Conservation (phyloP, 2,797 vertebrate genomes). For the Chloroceryle inda region DNA sequence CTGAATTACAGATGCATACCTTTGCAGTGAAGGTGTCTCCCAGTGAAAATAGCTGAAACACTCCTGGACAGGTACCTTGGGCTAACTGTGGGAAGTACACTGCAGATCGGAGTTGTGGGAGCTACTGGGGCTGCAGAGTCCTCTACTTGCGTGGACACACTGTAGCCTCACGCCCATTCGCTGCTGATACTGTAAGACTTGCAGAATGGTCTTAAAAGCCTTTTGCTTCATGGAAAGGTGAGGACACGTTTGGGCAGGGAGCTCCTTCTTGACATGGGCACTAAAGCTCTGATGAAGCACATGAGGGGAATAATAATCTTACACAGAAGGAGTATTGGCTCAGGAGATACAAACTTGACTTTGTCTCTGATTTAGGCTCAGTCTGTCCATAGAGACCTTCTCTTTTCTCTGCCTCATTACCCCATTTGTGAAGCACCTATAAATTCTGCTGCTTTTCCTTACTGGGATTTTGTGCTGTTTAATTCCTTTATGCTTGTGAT, state of each 20-base stretch:
- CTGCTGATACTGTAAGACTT: accelerated
- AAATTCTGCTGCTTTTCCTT: slow-evolving; percentile 14
- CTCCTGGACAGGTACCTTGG: accelerated
- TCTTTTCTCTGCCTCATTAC: slow-evolving; percentile 50
- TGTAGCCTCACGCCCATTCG: background rate
- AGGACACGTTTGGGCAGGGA: background rate
- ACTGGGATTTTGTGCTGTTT: background rate
- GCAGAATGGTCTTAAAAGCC: background rate
- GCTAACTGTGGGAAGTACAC: accelerated
- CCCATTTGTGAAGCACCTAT: slow-evolving; percentile 20
- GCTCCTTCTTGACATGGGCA: background rate
- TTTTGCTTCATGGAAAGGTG: background rate
- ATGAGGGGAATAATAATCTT: background rate
- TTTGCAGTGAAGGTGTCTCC: background rate
- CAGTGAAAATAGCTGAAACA: accelerated
- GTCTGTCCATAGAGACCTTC: slow-evolving; percentile 1
- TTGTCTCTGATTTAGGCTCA: background rate
- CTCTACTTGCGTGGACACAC: accelerated
- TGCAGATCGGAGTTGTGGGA: background rate
- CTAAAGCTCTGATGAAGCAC: background rate
- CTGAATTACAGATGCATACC: accelerated
- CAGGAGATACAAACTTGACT: background rate
- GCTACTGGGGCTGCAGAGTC: accelerated
- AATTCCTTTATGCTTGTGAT: background rate
- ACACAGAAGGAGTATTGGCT: accelerated